Conservation (phyloP, 2,797 vertebrate species). For the Diceros bicornis region DNA sequence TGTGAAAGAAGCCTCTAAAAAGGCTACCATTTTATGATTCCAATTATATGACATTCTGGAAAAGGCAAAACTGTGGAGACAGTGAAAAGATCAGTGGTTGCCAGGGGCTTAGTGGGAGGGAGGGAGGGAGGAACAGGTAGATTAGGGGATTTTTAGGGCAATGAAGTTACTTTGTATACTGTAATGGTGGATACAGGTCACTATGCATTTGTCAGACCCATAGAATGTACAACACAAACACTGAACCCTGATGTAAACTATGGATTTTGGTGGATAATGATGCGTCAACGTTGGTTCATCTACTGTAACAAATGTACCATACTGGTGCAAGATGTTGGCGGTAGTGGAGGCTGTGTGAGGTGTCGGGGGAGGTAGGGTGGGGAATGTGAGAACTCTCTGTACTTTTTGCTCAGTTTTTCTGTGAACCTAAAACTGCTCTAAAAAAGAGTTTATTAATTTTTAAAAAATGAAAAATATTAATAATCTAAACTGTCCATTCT, state of each 20-base stretch:
- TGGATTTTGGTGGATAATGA: neutral
- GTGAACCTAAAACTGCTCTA: neutral
- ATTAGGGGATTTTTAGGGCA: neutral
- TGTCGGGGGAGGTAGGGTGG: neutral
- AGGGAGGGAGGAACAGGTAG: neutral
- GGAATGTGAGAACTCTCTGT: neutral
- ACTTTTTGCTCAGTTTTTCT: neutral
- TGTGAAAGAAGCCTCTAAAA: neutral
- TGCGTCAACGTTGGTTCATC: neutral
- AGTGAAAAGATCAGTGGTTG: neutral
- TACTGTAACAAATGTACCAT: neutral
- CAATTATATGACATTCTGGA: neutral
- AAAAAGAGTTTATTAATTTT: neutral
- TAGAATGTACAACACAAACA: neutral
- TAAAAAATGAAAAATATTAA: neutral
- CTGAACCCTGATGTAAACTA: neutral
- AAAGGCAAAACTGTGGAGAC: neutral
- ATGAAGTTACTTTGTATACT: neutral
- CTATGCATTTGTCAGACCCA: too few species aligned
- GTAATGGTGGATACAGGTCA: neutral
- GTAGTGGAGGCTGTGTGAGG: neutral
- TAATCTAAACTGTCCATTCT: neutral
- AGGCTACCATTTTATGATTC: neutral
- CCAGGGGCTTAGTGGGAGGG: neutral
- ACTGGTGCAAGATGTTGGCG: neutral